A percentile compares a stretch with the other conserved stretches of the same genome.
Evolutionary conservation across 2,888 invertebrate genomes (phyloP).

Genomic region (Monopis laevigella): DNA sequence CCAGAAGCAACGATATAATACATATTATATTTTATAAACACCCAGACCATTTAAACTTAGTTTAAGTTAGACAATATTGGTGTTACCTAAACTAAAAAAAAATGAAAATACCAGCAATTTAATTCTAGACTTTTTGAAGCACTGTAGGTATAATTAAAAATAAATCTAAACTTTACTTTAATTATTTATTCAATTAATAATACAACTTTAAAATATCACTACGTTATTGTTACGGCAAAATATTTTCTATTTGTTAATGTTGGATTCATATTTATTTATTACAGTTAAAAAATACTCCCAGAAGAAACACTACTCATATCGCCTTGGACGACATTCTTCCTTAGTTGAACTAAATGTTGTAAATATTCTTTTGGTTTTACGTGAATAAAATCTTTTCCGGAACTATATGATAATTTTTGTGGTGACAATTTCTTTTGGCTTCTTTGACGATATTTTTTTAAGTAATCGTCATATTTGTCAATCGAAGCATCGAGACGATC

Average conservation of each 20-base stretch:
- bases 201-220: not conserved
- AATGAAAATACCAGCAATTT: too few species aligned
- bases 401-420: not conserved
- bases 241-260: not conserved
- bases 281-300: slow-evolving; percentile 9
- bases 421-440: not conserved
- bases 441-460: slow-evolving; percentile 17
- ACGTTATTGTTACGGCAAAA: not conserved
- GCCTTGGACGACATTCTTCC: slow-evolving; percentile 62
- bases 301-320: slow-evolving; percentile 26
- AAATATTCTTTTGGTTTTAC: slow-evolving; percentile 62
- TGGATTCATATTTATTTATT: not conserved
- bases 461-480: slow-evolving; percentile 38
- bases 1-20: too few species aligned
- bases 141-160: too few species aligned
- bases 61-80: too few species aligned
- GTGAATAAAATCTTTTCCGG: slow-evolving; percentile 22
- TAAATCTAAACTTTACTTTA: too few species aligned
- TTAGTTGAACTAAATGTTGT: slow-evolving; percentile 63
- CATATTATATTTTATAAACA: too few species aligned
- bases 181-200: too few species aligned
- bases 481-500: slow-evolving; percentile 36
- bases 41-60: too few species aligned
- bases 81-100: too few species aligned
- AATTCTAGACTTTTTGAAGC: too few species aligned